Base-by-base conservation (phyloP, 2,888 invertebrate species). In the Drosophila crucigera region DNA sequence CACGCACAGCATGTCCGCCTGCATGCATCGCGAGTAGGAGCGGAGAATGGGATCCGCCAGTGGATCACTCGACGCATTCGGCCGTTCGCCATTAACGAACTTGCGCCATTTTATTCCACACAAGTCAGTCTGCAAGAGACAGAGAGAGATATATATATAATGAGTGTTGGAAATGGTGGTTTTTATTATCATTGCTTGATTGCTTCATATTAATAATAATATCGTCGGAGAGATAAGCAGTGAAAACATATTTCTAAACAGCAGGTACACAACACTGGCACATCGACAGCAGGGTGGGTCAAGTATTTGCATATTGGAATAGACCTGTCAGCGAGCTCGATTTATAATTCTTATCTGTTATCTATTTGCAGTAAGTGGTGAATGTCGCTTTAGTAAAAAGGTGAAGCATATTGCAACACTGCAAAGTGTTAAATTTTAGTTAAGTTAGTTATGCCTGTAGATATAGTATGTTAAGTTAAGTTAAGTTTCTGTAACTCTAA, bases 71-170 rank as follows among this genome's bases (percentile, higher is more conserved):
- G 93, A 92, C 72, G 93, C 92, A 85, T 93, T 93, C 50, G 93
- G 93, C 62, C 94, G 89, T 94, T 97, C 97, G 93, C 96, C 96
- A 95, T 97, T 97, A 93, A 97, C 96, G 88, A 93, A 93, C 94
- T 98, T 98, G 95, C 98, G 97, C 99, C 99, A 99, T 97, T 98
- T 98, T 94, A 99, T 99, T 93, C 99, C 99, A 95, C 98, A 98
- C 94, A 99, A 96, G 95, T 99, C 99, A 94, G 99, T 99, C 99
- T 99, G 95, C 19, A 96, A 37, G 3, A 16, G 22, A 30, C 3
- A 25, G 4, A 6, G 43, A 50, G 41, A 49, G 16, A 28, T 0
- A 28, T 4, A 28, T 28, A 55, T n/a, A 31, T 5, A 25, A n/a
- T 33, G 28, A 47, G 22, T 43, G 35, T 70, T 47, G 25, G 25